These are phyloP conservation scores for Drosophila sproati DNA, from an alignment of 1,140 invertebrate species.

Conservation along the genomic window DNA sequence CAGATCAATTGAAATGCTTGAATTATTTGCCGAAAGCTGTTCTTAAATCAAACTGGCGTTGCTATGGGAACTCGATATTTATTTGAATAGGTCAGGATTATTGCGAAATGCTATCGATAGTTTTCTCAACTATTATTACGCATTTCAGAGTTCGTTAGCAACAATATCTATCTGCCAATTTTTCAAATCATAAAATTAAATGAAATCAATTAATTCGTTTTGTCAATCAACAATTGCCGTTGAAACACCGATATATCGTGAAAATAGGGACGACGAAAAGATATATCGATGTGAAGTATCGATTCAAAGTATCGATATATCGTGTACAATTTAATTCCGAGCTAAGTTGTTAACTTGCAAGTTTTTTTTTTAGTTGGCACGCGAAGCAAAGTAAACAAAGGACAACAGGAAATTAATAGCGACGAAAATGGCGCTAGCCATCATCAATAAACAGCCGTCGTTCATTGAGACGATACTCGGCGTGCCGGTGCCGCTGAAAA, in stretches of 20 bases:
- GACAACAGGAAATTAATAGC: background rate
- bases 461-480: conserved; percentile 62
- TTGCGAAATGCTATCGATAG: no score
- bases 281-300: background rate
- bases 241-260: background rate
- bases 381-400: background rate
- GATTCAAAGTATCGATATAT: background rate
- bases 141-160: no score
- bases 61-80: no score
- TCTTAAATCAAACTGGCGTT: no score
- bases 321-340: background rate
- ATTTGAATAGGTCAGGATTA: no score
- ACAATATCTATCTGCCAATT: no score
- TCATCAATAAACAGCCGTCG: conserved; percentile 53
- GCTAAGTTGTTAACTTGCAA: background rate
- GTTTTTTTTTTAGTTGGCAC: background rate
- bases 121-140: no score
- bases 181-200: no score
- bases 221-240: no score
- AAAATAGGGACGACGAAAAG: background rate
- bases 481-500: conserved; percentile 58
- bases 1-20: no score
- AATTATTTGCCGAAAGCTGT: no score
- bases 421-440: conserved; percentile 60
- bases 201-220: no score